These are phyloP conservation scores for Pseudorhombus dupliciocellatus DNA, from an alignment of 2,113 vertebrate genomes.

Conservation along the genomic window DNA sequence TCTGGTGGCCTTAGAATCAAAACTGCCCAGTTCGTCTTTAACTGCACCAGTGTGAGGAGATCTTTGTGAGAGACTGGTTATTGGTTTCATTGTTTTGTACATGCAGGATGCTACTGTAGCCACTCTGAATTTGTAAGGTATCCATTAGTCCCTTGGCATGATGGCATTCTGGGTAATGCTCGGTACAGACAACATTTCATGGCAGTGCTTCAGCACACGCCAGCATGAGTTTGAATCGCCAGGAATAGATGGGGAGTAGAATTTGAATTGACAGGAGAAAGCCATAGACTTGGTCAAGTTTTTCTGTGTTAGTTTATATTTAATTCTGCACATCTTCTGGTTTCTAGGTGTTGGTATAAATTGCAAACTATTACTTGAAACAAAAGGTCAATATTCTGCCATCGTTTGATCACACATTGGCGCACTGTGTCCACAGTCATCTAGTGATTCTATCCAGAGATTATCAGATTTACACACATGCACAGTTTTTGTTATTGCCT, in stretches of 20 bases:
- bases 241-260: constrained; percentile 12
- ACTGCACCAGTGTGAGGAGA: not conserved
- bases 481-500: not conserved
- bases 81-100: not conserved
- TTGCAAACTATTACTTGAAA: not conserved
- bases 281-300: no score
- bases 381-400: constrained; percentile 10
- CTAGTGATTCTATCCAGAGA: constrained; percentile 1
- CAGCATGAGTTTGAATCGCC: constrained; percentile 26
- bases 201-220: constrained; percentile 22
- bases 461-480: not conserved
- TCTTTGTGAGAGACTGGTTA: not conserved
- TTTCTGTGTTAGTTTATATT: no score
- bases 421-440: constrained; percentile 33
- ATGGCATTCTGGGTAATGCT: not conserved
- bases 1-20: not conserved
- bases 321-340: no score
- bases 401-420: constrained; percentile 2
- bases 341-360: no score
- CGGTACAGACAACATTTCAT: constrained; percentile 18
- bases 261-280: constrained; percentile 21
- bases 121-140: not conserved
- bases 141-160: not conserved
- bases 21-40: not conserved
- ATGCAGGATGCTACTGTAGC: not conserved